Evolutionary conservation across 2,888 invertebrate genomes (phyloP).

Genomic region (Netelia melanura): DNA sequence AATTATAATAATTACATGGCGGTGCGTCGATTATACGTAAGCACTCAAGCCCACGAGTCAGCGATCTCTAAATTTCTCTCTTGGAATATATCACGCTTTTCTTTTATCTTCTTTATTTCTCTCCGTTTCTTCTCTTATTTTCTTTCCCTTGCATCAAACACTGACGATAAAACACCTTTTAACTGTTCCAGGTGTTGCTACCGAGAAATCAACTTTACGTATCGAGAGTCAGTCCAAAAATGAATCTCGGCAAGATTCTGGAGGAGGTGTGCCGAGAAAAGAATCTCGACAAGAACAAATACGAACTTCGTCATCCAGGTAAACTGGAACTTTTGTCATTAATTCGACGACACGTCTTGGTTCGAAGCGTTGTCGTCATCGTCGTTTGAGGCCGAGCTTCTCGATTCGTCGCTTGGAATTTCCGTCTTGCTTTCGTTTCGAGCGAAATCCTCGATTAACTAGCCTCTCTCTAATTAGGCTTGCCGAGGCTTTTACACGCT

Average conservation of each 20-base stretch:
- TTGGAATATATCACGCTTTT: background rate
- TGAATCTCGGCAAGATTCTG: conserved; percentile 89
- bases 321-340: conserved; percentile 71
- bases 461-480: conserved; percentile 58
- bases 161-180: background rate
- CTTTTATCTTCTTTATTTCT: background rate
- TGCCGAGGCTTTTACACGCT: conserved; percentile 10
- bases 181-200: conserved; percentile 87
- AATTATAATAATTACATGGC: conserved; percentile 55
- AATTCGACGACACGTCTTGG: background rate
- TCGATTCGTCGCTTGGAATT: conserved; percentile 58
- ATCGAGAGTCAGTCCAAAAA: conserved; percentile 90
- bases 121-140: background rate
- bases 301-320: conserved; percentile 93
- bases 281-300: conserved; percentile 90
- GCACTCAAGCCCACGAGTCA: background rate
- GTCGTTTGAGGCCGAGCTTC: background rate
- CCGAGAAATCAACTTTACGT: conserved; percentile 93
- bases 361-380: background rate
- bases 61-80: background rate
- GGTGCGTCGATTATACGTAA: conserved; percentile 8
- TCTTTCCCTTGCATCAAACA: conserved; percentile 67
- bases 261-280: conserved; percentile 91
- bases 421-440: conserved; percentile 65
- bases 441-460: conserved; percentile 58